Evolutionary conservation across 2,797 vertebrate species (phyloP).

Genomic region (Hoplostethus atlanticus): DNA sequence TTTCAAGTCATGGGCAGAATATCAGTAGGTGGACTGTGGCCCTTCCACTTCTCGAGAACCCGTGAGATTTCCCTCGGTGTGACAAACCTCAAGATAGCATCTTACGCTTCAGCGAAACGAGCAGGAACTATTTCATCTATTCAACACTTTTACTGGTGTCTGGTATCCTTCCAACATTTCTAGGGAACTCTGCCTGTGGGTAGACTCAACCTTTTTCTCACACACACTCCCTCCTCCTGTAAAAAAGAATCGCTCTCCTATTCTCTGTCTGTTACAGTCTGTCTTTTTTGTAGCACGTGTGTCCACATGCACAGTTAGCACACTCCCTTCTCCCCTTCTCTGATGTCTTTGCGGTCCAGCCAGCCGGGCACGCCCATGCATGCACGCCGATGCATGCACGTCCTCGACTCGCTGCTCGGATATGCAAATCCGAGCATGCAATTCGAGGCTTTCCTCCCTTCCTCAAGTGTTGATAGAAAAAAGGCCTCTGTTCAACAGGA

Average conservation of each 20-base stretch:
- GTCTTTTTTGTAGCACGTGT: background rate
- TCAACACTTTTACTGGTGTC: background rate
- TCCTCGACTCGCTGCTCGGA: slow-evolving; percentile 14
- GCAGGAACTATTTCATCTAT: background rate
- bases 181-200: background rate
- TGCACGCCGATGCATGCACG: slow-evolving; percentile 38
- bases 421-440: slow-evolving; percentile 81
- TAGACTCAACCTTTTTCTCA: slow-evolving; percentile 6
- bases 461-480: background rate
- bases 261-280: no score
- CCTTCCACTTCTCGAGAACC: background rate
- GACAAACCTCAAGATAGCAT: background rate
- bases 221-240: no score
- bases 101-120: background rate
- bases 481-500: slow-evolving; percentile 2
- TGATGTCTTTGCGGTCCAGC: background rate
- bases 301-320: background rate
- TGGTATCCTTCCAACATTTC: background rate
- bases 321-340: background rate
- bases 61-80: no score
- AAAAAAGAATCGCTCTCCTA: no score
- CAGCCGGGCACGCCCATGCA: slow-evolving; percentile 39
- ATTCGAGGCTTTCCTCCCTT: slow-evolving; percentile 33
- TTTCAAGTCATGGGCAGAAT: background rate
- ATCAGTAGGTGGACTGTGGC: background rate